These are phyloP conservation scores for Aphrophora alni DNA, from an alignment of 2,888 invertebrate species.

Conservation along the genomic window DNA sequence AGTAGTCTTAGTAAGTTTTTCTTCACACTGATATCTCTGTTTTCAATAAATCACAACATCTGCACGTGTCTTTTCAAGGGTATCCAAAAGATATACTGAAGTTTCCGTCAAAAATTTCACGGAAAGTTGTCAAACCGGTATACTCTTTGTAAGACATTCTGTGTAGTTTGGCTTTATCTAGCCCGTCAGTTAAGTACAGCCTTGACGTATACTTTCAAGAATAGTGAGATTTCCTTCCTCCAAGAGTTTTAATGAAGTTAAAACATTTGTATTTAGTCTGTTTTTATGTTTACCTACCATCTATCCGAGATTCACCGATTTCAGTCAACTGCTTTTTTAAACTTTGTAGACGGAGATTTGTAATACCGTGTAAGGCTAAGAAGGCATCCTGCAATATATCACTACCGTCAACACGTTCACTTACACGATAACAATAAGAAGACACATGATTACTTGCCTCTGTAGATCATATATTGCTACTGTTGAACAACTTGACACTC, in stretches of 20 bases:
- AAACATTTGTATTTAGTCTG: not conserved
- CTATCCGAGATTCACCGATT: slow-evolving; percentile 22
- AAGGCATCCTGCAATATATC: slow-evolving; percentile 30
- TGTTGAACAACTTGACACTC: too few species aligned
- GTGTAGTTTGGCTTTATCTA: slow-evolving; percentile 36
- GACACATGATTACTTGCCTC: slow-evolving; percentile 30
- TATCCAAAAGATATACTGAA: slow-evolving; percentile 44
- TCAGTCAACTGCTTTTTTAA: slow-evolving; percentile 25
- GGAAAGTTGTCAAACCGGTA: slow-evolving; percentile 36
- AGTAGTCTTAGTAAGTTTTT: slow-evolving; percentile 19
- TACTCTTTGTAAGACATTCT: slow-evolving; percentile 40
- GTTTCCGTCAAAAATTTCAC: slow-evolving; percentile 38
- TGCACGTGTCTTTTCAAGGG: slow-evolving; percentile 42
- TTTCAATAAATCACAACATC: slow-evolving; percentile 36
- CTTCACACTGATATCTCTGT: slow-evolving; percentile 24
- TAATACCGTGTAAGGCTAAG: slow-evolving; percentile 39
- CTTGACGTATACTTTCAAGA: slow-evolving; percentile 37
- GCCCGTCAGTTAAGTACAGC: slow-evolving; percentile 41
- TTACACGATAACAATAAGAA: slow-evolving; percentile 32
- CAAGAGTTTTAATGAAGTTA: slow-evolving; percentile 27
- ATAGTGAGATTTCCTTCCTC: slow-evolving; percentile 40
- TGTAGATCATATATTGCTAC: too few species aligned
- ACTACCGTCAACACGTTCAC: slow-evolving; percentile 24
- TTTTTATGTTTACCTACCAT: slow-evolving; percentile 38
- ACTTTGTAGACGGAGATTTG: slow-evolving; percentile 18